phyloP scores from a whole-genome alignment of 2,797 vertebrate genomes.

The Gymnopithys bicolor region DNA sequence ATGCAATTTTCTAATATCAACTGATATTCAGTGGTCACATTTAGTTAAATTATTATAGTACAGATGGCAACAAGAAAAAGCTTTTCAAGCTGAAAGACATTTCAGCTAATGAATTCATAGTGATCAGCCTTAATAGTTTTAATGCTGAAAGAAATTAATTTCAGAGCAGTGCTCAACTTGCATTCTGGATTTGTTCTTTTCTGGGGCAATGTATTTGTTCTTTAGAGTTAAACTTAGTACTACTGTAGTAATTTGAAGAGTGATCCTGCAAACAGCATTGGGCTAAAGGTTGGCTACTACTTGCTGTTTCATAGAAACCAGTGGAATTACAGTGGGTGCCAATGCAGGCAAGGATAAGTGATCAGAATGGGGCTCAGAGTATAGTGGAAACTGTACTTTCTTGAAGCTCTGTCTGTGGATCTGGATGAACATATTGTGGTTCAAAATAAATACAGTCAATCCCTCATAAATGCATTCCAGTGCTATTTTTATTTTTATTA shows the following conservation, averaged over 20 bases:
- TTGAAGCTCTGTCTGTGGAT: not conserved
- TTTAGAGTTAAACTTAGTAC: not conserved
- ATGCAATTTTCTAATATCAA: not conserved
- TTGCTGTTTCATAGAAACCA: not conserved
- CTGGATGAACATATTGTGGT: not conserved
- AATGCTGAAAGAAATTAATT: not conserved
- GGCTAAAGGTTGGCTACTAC: not conserved
- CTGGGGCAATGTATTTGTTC: not conserved
- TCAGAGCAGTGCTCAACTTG: not conserved
- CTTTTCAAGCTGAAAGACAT: not conserved
- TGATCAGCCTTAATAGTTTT: not conserved
- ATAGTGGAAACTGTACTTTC: not conserved
- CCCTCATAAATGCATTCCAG: conserved; percentile 24
- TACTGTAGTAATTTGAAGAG: not conserved
- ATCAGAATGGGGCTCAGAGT: not conserved
- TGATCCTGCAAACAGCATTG: not conserved
- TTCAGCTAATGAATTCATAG: not conserved
- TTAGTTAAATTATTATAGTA: not conserved
- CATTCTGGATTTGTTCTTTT: not conserved
- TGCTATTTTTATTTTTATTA: not conserved
- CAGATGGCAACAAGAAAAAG: not conserved
- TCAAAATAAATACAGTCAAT: conserved; percentile 41
- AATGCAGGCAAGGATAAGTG: not conserved
- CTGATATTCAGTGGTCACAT: not conserved
- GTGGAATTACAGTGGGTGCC: not conserved